Percentiles rank a stretch among this genome's conserved stretches.
Evolutionary conservation across 2,797 vertebrate genomes (phyloP).

Genomic region (Microctenopoma lineatum): DNA sequence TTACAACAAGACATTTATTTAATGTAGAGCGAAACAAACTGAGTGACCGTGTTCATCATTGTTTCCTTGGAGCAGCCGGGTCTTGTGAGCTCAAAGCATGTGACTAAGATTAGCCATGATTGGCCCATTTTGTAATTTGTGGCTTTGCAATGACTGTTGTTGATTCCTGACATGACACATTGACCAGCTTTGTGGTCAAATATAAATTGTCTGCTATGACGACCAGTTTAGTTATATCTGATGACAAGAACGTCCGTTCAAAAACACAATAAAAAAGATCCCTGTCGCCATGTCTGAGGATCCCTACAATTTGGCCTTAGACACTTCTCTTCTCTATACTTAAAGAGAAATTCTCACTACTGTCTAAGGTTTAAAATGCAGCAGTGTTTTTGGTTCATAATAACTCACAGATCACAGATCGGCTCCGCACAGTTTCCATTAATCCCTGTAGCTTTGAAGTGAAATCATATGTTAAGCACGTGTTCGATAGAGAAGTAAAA

Average conservation of each 20-base stretch:
- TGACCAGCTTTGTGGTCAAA: neutral
- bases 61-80: neutral
- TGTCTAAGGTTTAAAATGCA: neutral
- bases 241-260: no score
- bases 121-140: slow-evolving; percentile 11
- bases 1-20: neutral
- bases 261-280: no score
- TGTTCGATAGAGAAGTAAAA: slow-evolving; percentile 6
- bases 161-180: neutral
- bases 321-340: no score
- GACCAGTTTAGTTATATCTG: neutral
- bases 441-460: neutral
- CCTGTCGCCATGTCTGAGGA: no score
- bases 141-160: neutral
- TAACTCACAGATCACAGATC: neutral
- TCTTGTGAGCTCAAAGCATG: slow-evolving; percentile 31
- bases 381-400: neutral
- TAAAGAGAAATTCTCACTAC: neutral
- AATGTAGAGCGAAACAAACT: neutral
- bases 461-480: slow-evolving; percentile 15
- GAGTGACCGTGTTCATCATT: slow-evolving; percentile 4
- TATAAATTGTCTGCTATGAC: neutral
- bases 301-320: no score
- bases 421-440: neutral
- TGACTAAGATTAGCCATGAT: slow-evolving; percentile 48